phyloP scores from a whole-genome alignment of 2,888 invertebrate genomes.

The Archaeoteleia sp. region DNA sequence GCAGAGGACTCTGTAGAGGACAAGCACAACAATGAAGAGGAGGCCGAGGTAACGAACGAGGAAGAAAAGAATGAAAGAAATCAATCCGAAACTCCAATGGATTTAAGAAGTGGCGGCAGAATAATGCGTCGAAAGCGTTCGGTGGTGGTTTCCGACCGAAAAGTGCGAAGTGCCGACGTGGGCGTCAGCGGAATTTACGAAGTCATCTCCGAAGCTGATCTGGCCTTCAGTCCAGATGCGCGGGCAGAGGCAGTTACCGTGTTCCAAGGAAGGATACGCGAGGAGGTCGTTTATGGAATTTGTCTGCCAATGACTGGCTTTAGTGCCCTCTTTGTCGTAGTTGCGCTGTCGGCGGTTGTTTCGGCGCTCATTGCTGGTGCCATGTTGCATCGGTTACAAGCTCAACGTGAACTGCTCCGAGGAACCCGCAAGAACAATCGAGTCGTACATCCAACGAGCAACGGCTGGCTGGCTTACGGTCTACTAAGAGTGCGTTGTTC shows the following conservation, averaged over 20 bases:
- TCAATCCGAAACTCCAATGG: constrained; percentile 51
- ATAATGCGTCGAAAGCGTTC: constrained; percentile 79
- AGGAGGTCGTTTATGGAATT: constrained; percentile 93
- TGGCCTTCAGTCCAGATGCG: constrained; percentile 90
- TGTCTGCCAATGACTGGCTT: constrained; percentile 93
- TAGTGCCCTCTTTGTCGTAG: constrained; percentile 90
- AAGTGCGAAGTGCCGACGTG: constrained; percentile 88
- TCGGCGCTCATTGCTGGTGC: constrained; percentile 91
- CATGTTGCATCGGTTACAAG: constrained; percentile 85
- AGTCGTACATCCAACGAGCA: constrained; percentile 59
- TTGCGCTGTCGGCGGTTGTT: constrained; percentile 90
- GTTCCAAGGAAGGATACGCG: constrained; percentile 91
- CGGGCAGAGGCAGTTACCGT: constrained; percentile 89
- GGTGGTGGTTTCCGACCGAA: constrained; percentile 81
- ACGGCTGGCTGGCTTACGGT: constrained; percentile 70
- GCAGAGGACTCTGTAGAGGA: not conserved
- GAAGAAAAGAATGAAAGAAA: constrained; percentile 24
- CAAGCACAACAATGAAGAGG: constrained; percentile 8
- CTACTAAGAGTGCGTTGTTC: constrained; percentile 68
- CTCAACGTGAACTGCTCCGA: constrained; percentile 82
- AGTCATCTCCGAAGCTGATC: constrained; percentile 92
- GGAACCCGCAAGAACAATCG: constrained; percentile 65
- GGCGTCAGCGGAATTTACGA: constrained; percentile 93
- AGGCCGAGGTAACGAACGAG: constrained; percentile 11
- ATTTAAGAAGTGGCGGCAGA: constrained; percentile 21